These are phyloP conservation scores for Pristis pectinata DNA, from an alignment of 2,797 vertebrate genomes.

Conservation along the genomic window DNA sequence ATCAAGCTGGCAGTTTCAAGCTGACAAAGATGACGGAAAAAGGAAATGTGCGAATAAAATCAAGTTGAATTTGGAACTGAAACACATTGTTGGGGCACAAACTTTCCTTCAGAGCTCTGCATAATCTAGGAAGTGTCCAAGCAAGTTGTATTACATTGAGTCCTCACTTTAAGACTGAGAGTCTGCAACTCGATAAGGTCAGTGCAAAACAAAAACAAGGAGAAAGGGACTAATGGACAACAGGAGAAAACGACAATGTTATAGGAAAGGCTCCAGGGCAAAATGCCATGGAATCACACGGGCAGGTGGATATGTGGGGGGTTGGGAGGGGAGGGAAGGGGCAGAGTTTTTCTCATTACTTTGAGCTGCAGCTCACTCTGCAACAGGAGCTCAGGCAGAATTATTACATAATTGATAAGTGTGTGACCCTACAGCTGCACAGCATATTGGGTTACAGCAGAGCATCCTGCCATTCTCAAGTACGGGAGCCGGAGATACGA, in stretches of 20 bases:
- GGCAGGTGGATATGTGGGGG: background rate
- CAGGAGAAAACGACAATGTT: background rate
- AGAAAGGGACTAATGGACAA: background rate
- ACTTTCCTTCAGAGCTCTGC: background rate
- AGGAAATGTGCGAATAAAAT: background rate
- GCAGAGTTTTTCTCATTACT: background rate
- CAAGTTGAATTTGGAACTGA: background rate
- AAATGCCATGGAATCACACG: background rate
- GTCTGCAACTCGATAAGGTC: background rate
- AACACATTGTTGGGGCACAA: background rate
- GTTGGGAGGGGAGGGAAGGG: background rate
- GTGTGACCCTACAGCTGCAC: background rate
- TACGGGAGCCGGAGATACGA: background rate
- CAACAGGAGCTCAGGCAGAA: background rate
- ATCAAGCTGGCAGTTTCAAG: constrained; percentile 1
- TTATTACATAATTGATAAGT: background rate
- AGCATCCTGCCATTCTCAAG: background rate
- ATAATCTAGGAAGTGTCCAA: background rate
- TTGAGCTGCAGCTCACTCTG: background rate
- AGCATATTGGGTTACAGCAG: background rate
- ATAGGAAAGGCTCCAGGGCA: background rate
- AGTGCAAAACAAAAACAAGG: background rate
- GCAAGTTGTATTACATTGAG: background rate
- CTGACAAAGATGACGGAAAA: background rate
- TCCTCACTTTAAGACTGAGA: background rate